A percentile compares a stretch with the other conserved stretches of the same genome.
Evolutionary conservation across 1,140 invertebrate species (phyloP).

Genomic region (Ooceraea biroi): DNA sequence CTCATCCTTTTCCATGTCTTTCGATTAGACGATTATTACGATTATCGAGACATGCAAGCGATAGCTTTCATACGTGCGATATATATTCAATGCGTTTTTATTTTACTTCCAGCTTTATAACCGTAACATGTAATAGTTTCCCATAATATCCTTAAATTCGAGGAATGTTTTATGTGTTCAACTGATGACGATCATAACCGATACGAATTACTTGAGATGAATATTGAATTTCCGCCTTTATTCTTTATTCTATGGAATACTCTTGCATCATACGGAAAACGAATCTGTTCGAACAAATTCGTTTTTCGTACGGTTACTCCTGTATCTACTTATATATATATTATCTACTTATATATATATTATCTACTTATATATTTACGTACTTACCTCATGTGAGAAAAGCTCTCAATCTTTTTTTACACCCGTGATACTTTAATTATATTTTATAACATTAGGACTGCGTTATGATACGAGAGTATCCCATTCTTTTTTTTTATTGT

Average conservation of each 20-base stretch:
- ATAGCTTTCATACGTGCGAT: slow-evolving; percentile 13
- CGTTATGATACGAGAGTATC: neutral
- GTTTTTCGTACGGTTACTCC: slow-evolving; percentile 17
- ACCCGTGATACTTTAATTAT: slow-evolving; percentile 57
- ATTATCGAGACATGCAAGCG: slow-evolving; percentile 6
- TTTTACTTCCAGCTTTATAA: slow-evolving; percentile 32
- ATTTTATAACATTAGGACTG: slow-evolving; percentile 48
- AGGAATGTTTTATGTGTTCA: slow-evolving; percentile 72
- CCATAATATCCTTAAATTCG: slow-evolving; percentile 30
- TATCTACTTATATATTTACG: slow-evolving; percentile 27
- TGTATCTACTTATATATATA: too few relatives aligned
- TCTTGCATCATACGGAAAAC: too few relatives aligned
- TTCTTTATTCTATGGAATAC: too few relatives aligned
- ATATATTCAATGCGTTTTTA: slow-evolving; percentile 25
- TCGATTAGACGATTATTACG: slow-evolving; percentile 29
- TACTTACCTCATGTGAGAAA: slow-evolving; percentile 34
- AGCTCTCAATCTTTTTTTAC: slow-evolving; percentile 47
- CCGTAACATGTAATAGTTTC: slow-evolving; percentile 41
- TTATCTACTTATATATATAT: too few relatives aligned
- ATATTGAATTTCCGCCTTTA: neutral
- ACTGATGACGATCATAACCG: neutral
- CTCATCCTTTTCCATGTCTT: slow-evolving; percentile 40
- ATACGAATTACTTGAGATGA: neutral
- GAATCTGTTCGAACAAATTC: slow-evolving; percentile 29
- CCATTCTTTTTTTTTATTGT: neutral